Evolutionary conservation across 2,888 invertebrate genomes (phyloP), one percentile per base, ranked within the genome.

Genomic region (Drosophila testacea): DNA sequence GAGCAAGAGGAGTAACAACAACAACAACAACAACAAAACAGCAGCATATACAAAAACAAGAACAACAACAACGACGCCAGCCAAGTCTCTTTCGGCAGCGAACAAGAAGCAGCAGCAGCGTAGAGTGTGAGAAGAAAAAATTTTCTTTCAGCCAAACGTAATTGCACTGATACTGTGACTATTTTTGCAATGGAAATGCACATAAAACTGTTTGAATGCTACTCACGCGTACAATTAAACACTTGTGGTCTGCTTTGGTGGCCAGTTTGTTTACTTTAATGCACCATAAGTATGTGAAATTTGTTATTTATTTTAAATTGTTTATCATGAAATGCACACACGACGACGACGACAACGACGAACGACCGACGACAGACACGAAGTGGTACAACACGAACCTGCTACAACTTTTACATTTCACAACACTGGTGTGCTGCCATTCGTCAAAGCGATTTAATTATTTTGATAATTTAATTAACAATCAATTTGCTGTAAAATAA

Each of bases 291-390:
- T 79, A 64, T 61, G 57, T 66, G 64, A 71, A 88, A 67, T 81
- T 79, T 83, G 73, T 78, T 77, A 83, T 80, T 79, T 77, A 85
- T 75, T 79, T 70, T 73, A 79, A 85, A 83, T 88, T 89, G 89
- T 87, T 87, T 87, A 89, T 87, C 87, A 82, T 64, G 78, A 83
- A 81, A 76, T 83, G 75, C 82, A 87, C 87, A 79, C 82, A 83
- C 82, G 66, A 83, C 77, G 57, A 71, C 74, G 76, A 76, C 76
- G 64, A 73, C 65, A 36, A 65, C 73, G 73, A 76, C 78, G 64
- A 69, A 68, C 78, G 76, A 77, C 78, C 74, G 55, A 48, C 63
- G 56, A 63, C 63, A 77, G 78, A 78, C 79, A 77, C 76, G 76
- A 77, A 77, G 76, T 78, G 77, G 63, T 57, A 76, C 68, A 75